Base-by-base conservation (phyloP, 2,113 vertebrate species). In the Cebidichthys violaceus region DNA sequence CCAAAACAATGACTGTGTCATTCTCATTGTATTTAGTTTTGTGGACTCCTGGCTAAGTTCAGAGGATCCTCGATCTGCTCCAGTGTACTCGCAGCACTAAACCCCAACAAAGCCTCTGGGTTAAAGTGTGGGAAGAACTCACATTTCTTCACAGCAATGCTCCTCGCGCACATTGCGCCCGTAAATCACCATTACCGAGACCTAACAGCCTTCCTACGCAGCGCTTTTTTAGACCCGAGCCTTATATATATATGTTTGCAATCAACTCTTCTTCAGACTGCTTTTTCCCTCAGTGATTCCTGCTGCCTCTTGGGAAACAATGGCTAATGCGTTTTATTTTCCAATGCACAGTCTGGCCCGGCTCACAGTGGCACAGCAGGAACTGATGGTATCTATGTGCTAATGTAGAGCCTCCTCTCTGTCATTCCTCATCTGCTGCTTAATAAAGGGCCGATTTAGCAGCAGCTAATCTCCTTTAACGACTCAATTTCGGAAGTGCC, bases 401-500 rank as follows among this genome's bases (percentile, higher is more conserved):
- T 79, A 76, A 78, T 69, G 72, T 27, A 45, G 52, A 10, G 55
- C 57, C 79, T 57, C 65, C 52, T 41, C 82, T 41, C 37, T 61
- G 74, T 74, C 81, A 75, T 90, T 76, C 33, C 52, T 92, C 86
- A 89, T 87, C 85, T 62, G 84, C 82, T 90, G 71, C 33, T 91
- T 94, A 92, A 92, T 92, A 90, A 92, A 92, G 86, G 80, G 60
- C n/a, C 55, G 54, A 86, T 89, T 92, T 86, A 91, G 82, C 78
- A 57, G 70, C 45, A 74, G 88, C 90, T 95, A 89, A 94, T 92
- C 84, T 90, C 84, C 79, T 87, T 86, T 91, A 94, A 94, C 27
- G 86, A 88, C 88, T 92, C 77, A 37, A 82, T 93, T 91, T 90
- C 45, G 17, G 77, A 86, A 78, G 75, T 81, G 82, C 55, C 82